Evolutionary conservation across 2,888 invertebrate genomes (phyloP), one percentile per base, ranked within the genome.

Genomic region (Amphipyra berbera): DNA sequence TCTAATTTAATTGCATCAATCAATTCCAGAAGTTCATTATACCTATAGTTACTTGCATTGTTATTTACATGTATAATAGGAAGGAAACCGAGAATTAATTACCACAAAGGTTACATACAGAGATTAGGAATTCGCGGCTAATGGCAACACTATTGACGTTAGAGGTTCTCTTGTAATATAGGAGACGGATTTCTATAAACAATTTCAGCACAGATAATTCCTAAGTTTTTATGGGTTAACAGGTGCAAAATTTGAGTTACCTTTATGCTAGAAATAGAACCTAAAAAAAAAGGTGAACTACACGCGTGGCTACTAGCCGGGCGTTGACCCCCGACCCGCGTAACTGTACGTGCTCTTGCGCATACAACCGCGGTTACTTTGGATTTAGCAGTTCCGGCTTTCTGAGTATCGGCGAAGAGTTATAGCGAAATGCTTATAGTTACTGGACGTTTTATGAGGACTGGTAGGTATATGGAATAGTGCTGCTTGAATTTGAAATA

Each of bases 281-380:
- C 49, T n/a, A n/a, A 59, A 75, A 59, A 66, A 70, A 62, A 62
- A 58, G 47, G 21, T 45, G 56, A 73, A 56, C 44, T 47, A 48
- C 72, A 64, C 71, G 76, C 72, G 76, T 70, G 60, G 45, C 59
- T 57, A 33, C 63, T 60, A 72, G 65, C 47, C 56, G 86, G 82
- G 54, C 87, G 61, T 78, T 81, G 87, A 88, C 83, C 87, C 82
- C 61, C 83, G 88, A 87, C 85, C 87, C 76, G 85, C 78, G 79
- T 87, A 88, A 87, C 86, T 85, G 85, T 85, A 80, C 74, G 78
- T 73, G 76, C 61, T 77, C 66, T 77, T 69, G 67, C 61, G 70
- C 73, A 74, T 61, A 73, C 62, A 68, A 42, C 21, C 63, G 66
- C 66, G 55, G 72, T 66, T 54, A 66, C 73, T 80, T 72, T 57